These are phyloP conservation scores for Pecten maximus DNA, from an alignment of 2,888 invertebrate species.

Conservation along the genomic window DNA sequence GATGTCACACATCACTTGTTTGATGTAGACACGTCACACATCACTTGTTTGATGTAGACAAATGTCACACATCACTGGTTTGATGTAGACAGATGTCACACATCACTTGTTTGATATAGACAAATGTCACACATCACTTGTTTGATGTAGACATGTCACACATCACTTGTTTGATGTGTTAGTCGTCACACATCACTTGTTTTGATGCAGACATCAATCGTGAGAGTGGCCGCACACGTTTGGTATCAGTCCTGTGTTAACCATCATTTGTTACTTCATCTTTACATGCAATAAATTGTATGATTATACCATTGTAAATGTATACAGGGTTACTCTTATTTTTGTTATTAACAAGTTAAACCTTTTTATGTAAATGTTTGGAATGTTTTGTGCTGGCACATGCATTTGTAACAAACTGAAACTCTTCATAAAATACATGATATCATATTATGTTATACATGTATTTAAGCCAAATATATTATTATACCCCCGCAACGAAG, in stretches of 20 bases:
- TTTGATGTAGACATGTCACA: neutral
- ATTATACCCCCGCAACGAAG: too few species aligned
- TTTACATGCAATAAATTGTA: conserved; percentile 35
- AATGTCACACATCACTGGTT: too few species aligned
- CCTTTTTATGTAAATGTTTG: too few species aligned
- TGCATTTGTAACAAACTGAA: too few species aligned
- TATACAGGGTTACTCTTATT: neutral
- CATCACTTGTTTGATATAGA: neutral
- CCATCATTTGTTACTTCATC: conserved; percentile 13
- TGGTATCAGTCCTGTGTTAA: neutral
- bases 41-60: too few species aligned
- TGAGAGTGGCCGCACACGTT: too few species aligned
- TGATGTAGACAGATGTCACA: neutral
- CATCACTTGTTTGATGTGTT: neutral
- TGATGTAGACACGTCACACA: too few species aligned
- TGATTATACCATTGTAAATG: neutral
- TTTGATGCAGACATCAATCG: too few species aligned
- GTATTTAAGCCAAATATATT: too few species aligned
- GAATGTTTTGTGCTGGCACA: too few species aligned
- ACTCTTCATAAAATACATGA: too few species aligned
- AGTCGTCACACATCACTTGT: neutral
- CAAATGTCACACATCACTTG: neutral
- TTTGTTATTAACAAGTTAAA: neutral
- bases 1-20: neutral
- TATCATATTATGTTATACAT: too few species aligned